A percentile compares a stretch with the other conserved stretches of the same genome.
Evolutionary conservation across 2,888 invertebrate genomes (phyloP).

Genomic region (Brenthis hecate): DNA sequence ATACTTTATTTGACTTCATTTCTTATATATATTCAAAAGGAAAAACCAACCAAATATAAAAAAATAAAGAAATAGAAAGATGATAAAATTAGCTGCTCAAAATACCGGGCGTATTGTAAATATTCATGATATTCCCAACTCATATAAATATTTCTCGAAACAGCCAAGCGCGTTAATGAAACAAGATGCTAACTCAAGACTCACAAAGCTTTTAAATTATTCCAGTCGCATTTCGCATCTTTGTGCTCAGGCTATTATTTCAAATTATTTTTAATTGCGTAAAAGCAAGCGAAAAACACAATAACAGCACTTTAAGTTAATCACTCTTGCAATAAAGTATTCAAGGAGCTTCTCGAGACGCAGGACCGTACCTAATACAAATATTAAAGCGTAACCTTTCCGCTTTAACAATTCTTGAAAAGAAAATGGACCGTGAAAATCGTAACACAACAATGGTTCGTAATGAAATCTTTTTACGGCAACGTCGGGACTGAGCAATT

Average conservation of each 20-base stretch:
- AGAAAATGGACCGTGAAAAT: constrained; percentile 70
- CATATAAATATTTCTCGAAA: constrained; percentile 70
- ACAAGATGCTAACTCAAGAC: constrained; percentile 72
- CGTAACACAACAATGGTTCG: constrained; percentile 70
- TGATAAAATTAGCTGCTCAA: constrained; percentile 54
- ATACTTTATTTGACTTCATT: background rate
- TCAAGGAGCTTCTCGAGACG: constrained; percentile 59
- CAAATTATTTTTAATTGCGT: constrained; percentile 79
- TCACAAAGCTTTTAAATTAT: constrained; percentile 66
- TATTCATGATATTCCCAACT: constrained; percentile 68
- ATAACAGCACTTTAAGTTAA: constrained; percentile 66
- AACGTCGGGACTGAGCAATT: constrained; percentile 66
- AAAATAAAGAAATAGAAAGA: constrained; percentile 41
- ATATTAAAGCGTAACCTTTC: constrained; percentile 61
- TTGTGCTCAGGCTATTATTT: constrained; percentile 70
- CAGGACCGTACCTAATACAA: constrained; percentile 54
- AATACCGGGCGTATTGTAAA: constrained; percentile 56
- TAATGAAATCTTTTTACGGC: constrained; percentile 73
- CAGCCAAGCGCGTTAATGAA: constrained; percentile 67
- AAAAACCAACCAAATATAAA: constrained; percentile 21
- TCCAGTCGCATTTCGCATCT: constrained; percentile 62
- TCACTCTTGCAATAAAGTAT: constrained; percentile 62
- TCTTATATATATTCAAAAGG: constrained; percentile 4
- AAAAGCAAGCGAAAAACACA: constrained; percentile 71
- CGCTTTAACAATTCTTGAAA: constrained; percentile 61